These are phyloP conservation scores for Orchestes rusci DNA, from an alignment of 2,888 invertebrate genomes.

Conservation along the genomic window DNA sequence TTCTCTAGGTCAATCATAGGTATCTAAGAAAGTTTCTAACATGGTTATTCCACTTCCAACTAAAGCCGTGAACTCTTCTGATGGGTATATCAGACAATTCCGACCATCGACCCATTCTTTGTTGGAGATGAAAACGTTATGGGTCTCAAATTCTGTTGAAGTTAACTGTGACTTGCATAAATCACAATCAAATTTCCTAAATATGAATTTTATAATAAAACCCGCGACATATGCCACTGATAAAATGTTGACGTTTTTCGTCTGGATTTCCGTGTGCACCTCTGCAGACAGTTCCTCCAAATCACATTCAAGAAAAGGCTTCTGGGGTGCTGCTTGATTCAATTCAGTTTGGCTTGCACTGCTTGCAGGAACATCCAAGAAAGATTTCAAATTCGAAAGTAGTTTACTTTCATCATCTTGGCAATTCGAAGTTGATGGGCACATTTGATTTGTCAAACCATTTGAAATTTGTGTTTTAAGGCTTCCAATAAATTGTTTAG, in stretches of 20 bases:
- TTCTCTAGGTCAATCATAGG: not conserved
- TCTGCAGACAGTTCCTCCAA: not conserved
- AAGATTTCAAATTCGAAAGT: no score
- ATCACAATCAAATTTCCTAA: not conserved
- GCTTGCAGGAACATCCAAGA: no score
- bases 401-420: no score
- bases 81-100: not conserved
- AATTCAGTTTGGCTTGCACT: no score
- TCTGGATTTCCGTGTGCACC: not conserved
- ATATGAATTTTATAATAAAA: slow-evolving; percentile 7
- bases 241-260: no score
- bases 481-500: no score
- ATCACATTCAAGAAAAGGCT: not conserved
- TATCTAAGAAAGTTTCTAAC: not conserved
- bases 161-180: not conserved
- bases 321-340: no score
- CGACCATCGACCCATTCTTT: slow-evolving; percentile 2
- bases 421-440: no score
- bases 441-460: slow-evolving; percentile 9
- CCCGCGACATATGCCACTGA: slow-evolving; percentile 20
- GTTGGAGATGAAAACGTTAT: slow-evolving; percentile 1
- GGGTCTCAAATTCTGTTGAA: not conserved
- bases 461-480: slow-evolving; percentile 22
- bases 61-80: not conserved
- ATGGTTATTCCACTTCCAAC: slow-evolving; percentile 1